Base-by-base conservation (phyloP, 1,140 invertebrate species). In the Ridgeia piscesae region DNA sequence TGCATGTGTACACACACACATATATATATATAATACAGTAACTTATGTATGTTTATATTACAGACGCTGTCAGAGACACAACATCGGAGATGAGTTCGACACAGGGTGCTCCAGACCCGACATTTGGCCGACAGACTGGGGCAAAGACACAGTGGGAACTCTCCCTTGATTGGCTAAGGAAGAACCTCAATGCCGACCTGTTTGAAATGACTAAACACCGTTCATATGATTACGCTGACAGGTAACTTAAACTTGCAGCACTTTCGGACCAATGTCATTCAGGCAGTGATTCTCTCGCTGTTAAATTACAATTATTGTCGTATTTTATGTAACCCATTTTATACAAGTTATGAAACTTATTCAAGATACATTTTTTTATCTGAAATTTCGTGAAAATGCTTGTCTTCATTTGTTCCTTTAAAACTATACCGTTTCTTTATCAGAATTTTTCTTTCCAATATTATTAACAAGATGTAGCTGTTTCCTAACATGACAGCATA, bases 21-120 rank as follows among this genome's bases (percentile, higher is more conserved):
- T 0, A 27, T 89, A 27, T 90, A 14, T 90, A 33, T 90, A n/a
- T 90, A 14, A 34, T 90, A 34, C 17, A 21, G 33, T 34, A 27
- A 90, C 4, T 42, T 11, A 6, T 4, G 4, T 11, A 4, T 89
- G 58, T 88, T 90, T 33, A 11, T 42, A 42, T 92, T 34, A 11
- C 35, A 92, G 92, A 92, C 91, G 92, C 89, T 17, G 58, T 92
- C 27, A 33, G 92, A 91, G 90, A 92, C 35, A 48, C 35, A 91
- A 91, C 33, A 27, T 92, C 92, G 14, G 89, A 92, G 34, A 91
- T 91, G 42, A 92, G 91, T 91, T 33, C 88, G 1, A 91, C 34
- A 8, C 17, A 34, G 31, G 92, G 92, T 27, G 90, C 90, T 1
- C 89, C 92, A 34, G 92, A 92, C 58, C 92, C 92, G 4, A 92